These are phyloP conservation scores for Thunnus albacares DNA, from an alignment of 2,797 vertebrate species.

Conservation along the genomic window DNA sequence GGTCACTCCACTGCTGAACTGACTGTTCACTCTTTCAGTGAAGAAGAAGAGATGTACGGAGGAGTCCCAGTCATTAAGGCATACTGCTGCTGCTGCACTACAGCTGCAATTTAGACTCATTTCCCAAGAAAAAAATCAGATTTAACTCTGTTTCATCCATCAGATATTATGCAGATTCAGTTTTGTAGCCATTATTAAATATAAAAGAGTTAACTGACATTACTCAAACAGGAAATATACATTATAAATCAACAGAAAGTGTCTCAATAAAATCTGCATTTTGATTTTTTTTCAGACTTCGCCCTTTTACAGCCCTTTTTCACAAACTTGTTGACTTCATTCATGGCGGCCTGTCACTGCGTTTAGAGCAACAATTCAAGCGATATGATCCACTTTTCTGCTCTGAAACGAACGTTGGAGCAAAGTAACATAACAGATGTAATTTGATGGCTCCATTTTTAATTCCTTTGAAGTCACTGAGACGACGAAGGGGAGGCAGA, in stretches of 20 bases:
- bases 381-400: slow-evolving; percentile 13
- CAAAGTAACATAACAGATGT: slow-evolving; percentile 60
- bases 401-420: slow-evolving; percentile 15
- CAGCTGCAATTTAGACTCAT: not conserved
- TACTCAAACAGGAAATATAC: not conserved
- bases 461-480: slow-evolving; percentile 65
- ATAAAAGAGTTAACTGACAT: not conserved
- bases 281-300: not conserved
- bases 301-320: no score
- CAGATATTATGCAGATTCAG: not conserved
- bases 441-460: slow-evolving; percentile 67
- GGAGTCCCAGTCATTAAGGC: slow-evolving; percentile 24
- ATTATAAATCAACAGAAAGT: not conserved
- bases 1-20: slow-evolving; percentile 73
- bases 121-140: rapidly evolving
- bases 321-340: not conserved
- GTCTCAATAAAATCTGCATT: not conserved
- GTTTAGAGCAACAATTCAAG: not conserved
- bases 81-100: slow-evolving; percentile 4
- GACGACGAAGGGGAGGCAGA: slow-evolving; percentile 48
- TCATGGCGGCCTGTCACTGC: not conserved
- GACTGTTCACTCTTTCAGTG: slow-evolving; percentile 54
- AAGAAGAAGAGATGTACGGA: slow-evolving; percentile 19
- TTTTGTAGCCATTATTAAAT: not conserved
- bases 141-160: slow-evolving; percentile 1